A percentile compares a stretch with the other conserved stretches of the same genome.
Evolutionary conservation across 1,140 invertebrate genomes (phyloP).

Genomic region (Gonatopus flavifemur): DNA sequence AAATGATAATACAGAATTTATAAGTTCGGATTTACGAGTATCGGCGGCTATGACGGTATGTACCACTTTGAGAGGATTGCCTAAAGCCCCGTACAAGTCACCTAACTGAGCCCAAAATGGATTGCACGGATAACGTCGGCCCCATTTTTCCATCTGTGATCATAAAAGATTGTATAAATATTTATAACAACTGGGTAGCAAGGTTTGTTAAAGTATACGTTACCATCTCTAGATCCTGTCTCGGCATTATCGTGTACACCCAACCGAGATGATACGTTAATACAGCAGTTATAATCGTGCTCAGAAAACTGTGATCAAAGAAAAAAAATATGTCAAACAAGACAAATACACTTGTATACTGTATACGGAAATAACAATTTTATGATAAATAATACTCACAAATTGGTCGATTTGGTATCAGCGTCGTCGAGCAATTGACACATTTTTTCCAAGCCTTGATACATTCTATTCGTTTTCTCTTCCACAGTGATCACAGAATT

Average conservation of each 20-base stretch:
- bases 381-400: conserved; percentile 39
- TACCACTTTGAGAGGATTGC: conserved; percentile 72
- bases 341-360: neutral
- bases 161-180: conserved; percentile 2
- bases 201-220: conserved; percentile 6
- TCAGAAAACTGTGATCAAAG: conserved; percentile 77
- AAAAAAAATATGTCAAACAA: conserved; percentile 10
- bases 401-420: conserved; percentile 54
- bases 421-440: conserved; percentile 44
- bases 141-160: conserved; percentile 54
- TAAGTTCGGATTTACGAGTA: conserved; percentile 64
- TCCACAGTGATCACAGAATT: conserved; percentile 35
- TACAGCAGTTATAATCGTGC: conserved; percentile 83
- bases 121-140: conserved; percentile 65
- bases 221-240: conserved; percentile 43
- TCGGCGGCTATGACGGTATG: conserved; percentile 78
- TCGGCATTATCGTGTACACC: conserved; percentile 73
- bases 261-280: conserved; percentile 88
- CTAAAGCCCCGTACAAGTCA: conserved; percentile 81
- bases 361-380: neutral
- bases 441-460: conserved; percentile 48
- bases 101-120: conserved; percentile 84
- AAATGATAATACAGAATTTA: conserved; percentile 68
- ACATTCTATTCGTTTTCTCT: conserved; percentile 28
- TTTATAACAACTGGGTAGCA: neutral